These are phyloP conservation scores for Thyatira batis DNA, from an alignment of 2,888 invertebrate species.

Conservation along the genomic window DNA sequence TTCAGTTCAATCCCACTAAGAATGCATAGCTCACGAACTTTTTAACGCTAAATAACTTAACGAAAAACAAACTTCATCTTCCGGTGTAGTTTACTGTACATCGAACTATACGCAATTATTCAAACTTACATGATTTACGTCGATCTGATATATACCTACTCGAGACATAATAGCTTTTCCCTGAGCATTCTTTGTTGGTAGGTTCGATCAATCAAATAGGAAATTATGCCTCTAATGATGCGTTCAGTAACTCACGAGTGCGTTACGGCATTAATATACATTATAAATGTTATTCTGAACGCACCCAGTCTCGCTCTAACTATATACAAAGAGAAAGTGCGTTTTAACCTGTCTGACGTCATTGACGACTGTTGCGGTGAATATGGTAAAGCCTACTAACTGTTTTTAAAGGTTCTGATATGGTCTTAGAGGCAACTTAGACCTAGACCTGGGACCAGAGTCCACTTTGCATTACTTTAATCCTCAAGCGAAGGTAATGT, in stretches of 20 bases:
- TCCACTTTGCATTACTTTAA: too few relatives aligned
- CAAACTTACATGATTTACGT: neutral
- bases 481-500: too few relatives aligned
- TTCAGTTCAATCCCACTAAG: too few relatives aligned
- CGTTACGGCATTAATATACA: constrained; percentile 18
- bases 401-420: neutral
- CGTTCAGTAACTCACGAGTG: constrained; percentile 20
- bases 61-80: too few relatives aligned
- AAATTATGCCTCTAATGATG: constrained; percentile 21
- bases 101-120: neutral
- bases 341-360: constrained; percentile 1
- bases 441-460: neutral
- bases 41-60: too few relatives aligned
- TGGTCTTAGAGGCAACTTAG: neutral
- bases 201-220: constrained; percentile 9
- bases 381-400: neutral
- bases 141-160: neutral
- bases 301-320: constrained; percentile 6
- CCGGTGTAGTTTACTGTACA: neutral
- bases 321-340: constrained; percentile 6
- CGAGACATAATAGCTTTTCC: neutral
- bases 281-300: constrained; percentile 14
- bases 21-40: too few relatives aligned
- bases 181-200: neutral
- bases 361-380: neutral